These are phyloP conservation scores for Amphiprion percula DNA, from an alignment of 2,113 vertebrate genomes.

Conservation along the genomic window DNA sequence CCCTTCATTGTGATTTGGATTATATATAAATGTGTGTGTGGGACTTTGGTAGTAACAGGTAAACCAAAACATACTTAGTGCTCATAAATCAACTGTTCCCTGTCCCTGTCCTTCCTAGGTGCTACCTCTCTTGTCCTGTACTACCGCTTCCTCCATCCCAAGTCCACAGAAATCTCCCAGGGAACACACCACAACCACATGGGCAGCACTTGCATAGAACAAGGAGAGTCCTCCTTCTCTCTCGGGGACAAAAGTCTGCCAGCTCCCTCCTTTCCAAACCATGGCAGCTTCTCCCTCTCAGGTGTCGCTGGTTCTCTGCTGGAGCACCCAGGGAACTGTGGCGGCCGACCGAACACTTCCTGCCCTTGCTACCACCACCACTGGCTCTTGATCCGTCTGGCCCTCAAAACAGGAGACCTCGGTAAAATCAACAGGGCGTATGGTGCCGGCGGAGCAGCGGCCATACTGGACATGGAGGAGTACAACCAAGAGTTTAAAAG, in stretches of 20 bases:
- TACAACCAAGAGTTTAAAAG: constrained; percentile 75
- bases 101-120: constrained; percentile 75
- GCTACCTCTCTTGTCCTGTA: constrained; percentile 85
- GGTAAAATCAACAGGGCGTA: constrained; percentile 86
- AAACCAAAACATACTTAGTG: too few species aligned
- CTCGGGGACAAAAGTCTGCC: constrained; percentile 69
- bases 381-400: constrained; percentile 90
- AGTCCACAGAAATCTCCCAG: constrained; percentile 88
- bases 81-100: not conserved
- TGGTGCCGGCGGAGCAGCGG: constrained; percentile 76
- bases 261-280: constrained; percentile 72
- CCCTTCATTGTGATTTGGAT: too few species aligned
- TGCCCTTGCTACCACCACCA: constrained; percentile 86
- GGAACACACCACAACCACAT: constrained; percentile 71
- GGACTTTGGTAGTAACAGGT: too few species aligned
- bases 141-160: constrained; percentile 91
- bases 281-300: constrained; percentile 81
- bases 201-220: constrained; percentile 62
- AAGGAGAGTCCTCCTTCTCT: constrained; percentile 71
- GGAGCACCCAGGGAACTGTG: constrained; percentile 80
- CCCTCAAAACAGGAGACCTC: constrained; percentile 89
- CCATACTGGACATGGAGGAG: constrained; percentile 78
- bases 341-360: constrained; percentile 67
- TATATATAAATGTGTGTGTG: too few species aligned
- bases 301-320: constrained; percentile 81